A percentile compares a stretch with the other conserved stretches of the same genome.
These are phyloP conservation scores for Melospiza melodia DNA, from an alignment of 2,113 vertebrate species.

Conservation along the genomic window DNA sequence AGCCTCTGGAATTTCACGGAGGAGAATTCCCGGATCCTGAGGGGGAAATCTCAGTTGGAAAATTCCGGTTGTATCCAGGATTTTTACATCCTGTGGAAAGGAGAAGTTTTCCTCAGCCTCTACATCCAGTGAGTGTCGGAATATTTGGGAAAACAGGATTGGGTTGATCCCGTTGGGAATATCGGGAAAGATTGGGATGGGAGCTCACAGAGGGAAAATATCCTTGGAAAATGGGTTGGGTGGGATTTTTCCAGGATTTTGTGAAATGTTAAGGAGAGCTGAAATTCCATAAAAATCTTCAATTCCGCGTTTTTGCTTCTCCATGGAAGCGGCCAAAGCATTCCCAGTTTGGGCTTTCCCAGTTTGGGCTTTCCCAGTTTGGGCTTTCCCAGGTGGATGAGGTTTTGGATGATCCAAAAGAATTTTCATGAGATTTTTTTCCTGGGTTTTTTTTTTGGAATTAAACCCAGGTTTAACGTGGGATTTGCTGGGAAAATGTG, in stretches of 20 bases:
- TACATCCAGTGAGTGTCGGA: not conserved
- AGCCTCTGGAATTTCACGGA: not conserved
- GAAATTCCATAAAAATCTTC: not conserved
- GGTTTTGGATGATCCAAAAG: not conserved
- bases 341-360: too few relatives aligned
- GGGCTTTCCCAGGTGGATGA: not conserved
- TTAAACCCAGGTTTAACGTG: not conserved
- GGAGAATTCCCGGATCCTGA: not conserved
- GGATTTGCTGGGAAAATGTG: not conserved
- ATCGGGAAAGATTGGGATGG: rapidly evolving
- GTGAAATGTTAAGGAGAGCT: too few relatives aligned
- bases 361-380: too few relatives aligned
- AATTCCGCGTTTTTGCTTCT: rapidly evolving
- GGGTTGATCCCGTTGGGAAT: not conserved
- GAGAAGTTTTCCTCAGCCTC: not conserved
- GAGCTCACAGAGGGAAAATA: not conserved
- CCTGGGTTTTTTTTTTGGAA: not conserved
- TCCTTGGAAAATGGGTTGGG: not conserved
- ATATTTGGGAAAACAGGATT: rapidly evolving
- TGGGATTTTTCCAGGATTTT: not conserved
- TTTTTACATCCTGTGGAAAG: not conserved
- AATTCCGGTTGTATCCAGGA: not conserved
- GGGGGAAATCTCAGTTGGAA: not conserved
- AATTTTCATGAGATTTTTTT: not conserved
- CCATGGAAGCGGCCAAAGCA: not conserved